A percentile compares a stretch with the other conserved stretches of the same genome.
These are phyloP conservation scores for Bicyclus anynana DNA, from an alignment of 1,140 invertebrate species.

Conservation along the genomic window DNA sequence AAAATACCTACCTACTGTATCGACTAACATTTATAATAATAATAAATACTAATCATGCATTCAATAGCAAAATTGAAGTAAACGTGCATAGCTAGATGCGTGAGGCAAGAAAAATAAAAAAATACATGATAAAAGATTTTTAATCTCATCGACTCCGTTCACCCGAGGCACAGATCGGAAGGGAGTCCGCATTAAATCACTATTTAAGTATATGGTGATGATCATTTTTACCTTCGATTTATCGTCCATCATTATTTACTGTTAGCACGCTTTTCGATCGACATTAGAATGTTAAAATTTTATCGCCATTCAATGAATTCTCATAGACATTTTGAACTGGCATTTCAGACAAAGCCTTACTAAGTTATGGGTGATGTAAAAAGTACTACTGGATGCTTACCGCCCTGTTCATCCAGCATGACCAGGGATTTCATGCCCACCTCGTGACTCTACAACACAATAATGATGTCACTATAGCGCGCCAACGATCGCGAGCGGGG, in stretches of 20 bases:
- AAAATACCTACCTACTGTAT: conserved; percentile 36
- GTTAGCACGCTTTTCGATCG: conserved; percentile 61
- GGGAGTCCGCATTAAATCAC: conserved; percentile 42
- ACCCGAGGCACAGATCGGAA: conserved; percentile 30
- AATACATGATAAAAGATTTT: conserved; percentile 33
- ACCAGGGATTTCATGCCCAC: conserved; percentile 96
- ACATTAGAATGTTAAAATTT: conserved; percentile 48
- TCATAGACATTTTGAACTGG: conserved; percentile 62
- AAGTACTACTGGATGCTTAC: conserved; percentile 85
- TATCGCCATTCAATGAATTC: conserved; percentile 59
- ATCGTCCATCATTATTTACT: conserved; percentile 63
- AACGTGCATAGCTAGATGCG: conserved; percentile 75
- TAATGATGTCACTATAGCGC: conserved; percentile 78
- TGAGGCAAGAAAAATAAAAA: conserved; percentile 67
- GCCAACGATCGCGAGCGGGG: conserved; percentile 59
- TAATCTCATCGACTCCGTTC: conserved; percentile 43
- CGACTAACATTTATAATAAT: conserved; percentile 70
- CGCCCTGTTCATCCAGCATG: conserved; percentile 96
- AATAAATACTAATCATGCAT: conserved; percentile 67
- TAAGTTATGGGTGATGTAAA: conserved; percentile 71
- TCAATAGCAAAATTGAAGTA: conserved; percentile 69
- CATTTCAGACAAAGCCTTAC: conserved; percentile 70
- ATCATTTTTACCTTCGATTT: conserved; percentile 62
- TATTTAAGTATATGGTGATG: conserved; percentile 59
- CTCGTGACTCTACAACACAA: conserved; percentile 93